A percentile compares a stretch with the other conserved stretches of the same genome.
Conservation (phyloP, 1,140 invertebrate species). For the Drosophila lini region DNA sequence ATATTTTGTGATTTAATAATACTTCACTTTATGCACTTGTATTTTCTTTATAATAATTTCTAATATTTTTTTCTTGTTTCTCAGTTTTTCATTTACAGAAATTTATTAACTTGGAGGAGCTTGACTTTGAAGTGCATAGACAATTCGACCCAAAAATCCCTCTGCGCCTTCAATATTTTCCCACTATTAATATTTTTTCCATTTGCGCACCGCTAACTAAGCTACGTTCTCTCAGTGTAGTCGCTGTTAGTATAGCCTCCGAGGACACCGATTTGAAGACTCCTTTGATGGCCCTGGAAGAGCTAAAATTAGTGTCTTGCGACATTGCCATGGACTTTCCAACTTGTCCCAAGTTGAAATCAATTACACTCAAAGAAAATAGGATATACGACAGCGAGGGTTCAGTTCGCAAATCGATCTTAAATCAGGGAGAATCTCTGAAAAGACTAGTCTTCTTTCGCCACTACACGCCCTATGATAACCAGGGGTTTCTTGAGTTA, state of each 20-base stretch:
- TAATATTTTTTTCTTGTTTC: background rate
- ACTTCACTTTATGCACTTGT: background rate
- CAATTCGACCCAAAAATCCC: background rate
- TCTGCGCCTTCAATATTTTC: background rate
- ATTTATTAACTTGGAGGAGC: background rate
- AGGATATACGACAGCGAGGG: background rate
- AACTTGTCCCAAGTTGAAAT: background rate
- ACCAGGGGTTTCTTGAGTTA: background rate
- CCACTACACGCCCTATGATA: background rate
- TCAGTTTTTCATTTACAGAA: conserved; percentile 1
- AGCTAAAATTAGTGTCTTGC: background rate
- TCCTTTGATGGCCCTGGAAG: background rate
- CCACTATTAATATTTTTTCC: background rate
- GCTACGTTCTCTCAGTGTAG: background rate
- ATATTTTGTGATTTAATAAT: background rate
- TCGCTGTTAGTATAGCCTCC: background rate
- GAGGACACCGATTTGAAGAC: background rate
- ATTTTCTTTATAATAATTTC: background rate
- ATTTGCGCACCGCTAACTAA: background rate
- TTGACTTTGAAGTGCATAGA: background rate
- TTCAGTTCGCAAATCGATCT: background rate
- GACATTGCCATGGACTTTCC: background rate
- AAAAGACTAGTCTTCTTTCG: background rate
- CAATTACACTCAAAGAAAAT: background rate
- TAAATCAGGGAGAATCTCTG: background rate